Conservation (phyloP, 2,797 vertebrate species). For the Bradypodion pumilum region DNA sequence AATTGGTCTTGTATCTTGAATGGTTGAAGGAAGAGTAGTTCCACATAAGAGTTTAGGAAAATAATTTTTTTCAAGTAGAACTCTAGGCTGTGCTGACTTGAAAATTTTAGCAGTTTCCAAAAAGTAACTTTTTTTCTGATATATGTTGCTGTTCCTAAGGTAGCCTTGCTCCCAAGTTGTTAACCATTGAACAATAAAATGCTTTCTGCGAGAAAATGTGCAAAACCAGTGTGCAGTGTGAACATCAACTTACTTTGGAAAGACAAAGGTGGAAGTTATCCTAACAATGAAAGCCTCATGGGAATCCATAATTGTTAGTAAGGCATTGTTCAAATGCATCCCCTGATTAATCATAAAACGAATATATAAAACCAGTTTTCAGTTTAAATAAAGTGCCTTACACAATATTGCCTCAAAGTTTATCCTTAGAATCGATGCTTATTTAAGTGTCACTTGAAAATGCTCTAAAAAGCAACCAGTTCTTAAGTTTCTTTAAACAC, state of each 20-base stretch:
- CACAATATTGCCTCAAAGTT: background rate
- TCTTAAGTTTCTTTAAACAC: too few species aligned
- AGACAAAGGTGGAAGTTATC: background rate
- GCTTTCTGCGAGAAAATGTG: background rate
- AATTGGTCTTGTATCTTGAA: background rate
- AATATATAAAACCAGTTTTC: background rate
- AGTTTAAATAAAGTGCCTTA: background rate
- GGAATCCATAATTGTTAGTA: background rate
- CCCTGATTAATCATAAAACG: background rate
- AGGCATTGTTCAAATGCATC: background rate
- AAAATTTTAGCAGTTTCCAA: background rate
- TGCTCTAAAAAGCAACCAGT: too few species aligned
- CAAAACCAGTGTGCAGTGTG: background rate
- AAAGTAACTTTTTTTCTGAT: background rate
- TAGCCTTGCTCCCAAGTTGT: background rate
- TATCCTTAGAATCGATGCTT: background rate
- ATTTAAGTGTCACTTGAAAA: too few species aligned
- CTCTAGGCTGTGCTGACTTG: background rate
- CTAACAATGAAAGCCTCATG: background rate
- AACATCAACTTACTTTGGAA: background rate
- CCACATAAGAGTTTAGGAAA: background rate
- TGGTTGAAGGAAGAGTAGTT: background rate
- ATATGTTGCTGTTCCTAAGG: too few species aligned
- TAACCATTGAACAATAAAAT: background rate
- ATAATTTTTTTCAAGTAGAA: background rate